Conservation (phyloP, 2,888 invertebrate species). For the Heteropelma amictum region DNA sequence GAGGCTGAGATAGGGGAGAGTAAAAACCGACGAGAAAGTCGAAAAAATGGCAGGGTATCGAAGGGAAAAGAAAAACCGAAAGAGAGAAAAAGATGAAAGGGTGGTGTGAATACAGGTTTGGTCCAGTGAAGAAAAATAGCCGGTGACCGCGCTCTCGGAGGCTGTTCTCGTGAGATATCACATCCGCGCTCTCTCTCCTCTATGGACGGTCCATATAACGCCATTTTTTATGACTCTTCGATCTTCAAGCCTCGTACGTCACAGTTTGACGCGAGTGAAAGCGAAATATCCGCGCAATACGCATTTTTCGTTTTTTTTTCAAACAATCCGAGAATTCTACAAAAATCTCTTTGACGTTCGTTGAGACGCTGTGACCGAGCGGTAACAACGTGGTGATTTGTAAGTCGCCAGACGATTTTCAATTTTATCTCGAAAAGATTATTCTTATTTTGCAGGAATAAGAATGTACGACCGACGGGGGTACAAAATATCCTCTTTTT, state of each 20-base stretch:
- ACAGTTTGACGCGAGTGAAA: too few species aligned
- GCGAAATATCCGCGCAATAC: neutral
- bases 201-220: slow-evolving; percentile 59
- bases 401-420: too few species aligned
- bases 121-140: neutral
- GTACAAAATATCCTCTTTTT: too few species aligned
- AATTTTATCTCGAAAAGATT: too few species aligned
- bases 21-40: slow-evolving; percentile 14
- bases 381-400: too few species aligned
- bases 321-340: too few species aligned
- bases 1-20: slow-evolving; percentile 21
- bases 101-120: neutral
- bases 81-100: neutral
- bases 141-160: neutral
- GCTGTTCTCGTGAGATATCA: slow-evolving; percentile 62
- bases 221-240: slow-evolving; percentile 62
- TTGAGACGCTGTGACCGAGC: too few species aligned
- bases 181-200: slow-evolving; percentile 46
- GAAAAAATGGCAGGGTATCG: neutral
- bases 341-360: too few species aligned
- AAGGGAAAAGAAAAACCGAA: neutral
- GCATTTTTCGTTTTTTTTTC: too few species aligned
- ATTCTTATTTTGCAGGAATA: too few species aligned
- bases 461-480: too few species aligned
- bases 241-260: slow-evolving; percentile 47